Percentiles rank a stretch among this genome's conserved stretches.
Evolutionary conservation across 30 jellyfish, hydroid and myxozoan genomes (phyloP).

Genomic region (Sanderia malayensis): DNA sequence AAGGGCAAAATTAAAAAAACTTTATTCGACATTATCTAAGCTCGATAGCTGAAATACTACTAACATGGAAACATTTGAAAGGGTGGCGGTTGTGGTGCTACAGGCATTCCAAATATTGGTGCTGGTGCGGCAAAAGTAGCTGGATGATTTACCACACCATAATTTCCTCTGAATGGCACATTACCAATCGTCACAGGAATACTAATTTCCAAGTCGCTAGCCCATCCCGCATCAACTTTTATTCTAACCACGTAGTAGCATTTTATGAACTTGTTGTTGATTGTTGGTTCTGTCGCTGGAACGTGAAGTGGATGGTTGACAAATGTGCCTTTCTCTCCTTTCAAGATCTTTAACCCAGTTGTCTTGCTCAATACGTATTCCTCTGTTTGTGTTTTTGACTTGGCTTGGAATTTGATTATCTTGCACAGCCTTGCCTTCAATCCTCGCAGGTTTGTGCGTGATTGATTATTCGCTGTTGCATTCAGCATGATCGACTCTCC

Average conservation of each 20-base stretch:
- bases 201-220: constrained; percentile 17
- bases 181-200: constrained; percentile 37
- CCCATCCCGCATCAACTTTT: constrained; percentile 53
- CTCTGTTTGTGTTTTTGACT: background rate
- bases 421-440: background rate
- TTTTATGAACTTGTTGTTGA: background rate
- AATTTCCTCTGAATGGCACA: constrained; percentile 19
- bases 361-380: background rate
- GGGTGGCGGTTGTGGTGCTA: too few species aligned
- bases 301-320: background rate
- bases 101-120: too few species aligned
- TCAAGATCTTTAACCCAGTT: background rate
- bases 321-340: background rate
- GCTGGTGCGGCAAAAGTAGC: too few species aligned
- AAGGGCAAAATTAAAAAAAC: too few species aligned
- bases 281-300: background rate
- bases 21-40: too few species aligned
- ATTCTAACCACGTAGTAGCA: constrained; percentile 10
- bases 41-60: too few species aligned
- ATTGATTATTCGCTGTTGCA: background rate
- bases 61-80: too few species aligned
- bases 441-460: background rate
- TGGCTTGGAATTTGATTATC: background rate
- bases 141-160: background rate
- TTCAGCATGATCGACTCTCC: background rate